Conservation (phyloP, 2,113 vertebrate species). For the Turnix velox region DNA sequence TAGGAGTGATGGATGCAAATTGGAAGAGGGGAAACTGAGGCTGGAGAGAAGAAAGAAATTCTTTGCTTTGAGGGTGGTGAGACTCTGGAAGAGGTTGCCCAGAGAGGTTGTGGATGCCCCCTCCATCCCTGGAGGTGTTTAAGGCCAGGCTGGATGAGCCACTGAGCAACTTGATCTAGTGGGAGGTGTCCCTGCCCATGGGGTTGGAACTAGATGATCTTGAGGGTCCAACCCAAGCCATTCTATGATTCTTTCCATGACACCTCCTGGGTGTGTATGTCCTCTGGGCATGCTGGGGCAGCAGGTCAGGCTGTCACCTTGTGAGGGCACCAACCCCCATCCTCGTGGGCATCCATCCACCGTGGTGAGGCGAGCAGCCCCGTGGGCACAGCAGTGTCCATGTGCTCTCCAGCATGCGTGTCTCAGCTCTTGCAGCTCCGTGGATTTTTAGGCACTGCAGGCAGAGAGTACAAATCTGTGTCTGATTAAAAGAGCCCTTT, state of each 20-base stretch:
- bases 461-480: conserved; percentile 33
- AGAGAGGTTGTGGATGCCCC: too few relatives aligned
- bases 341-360: rapidly evolving
- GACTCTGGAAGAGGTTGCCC: too few relatives aligned
- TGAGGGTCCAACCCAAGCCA: too few relatives aligned
- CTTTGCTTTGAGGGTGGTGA: too few relatives aligned
- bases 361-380: rapidly evolving
- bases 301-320: background rate
- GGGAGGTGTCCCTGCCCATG: too few relatives aligned
- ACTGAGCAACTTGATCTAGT: too few relatives aligned
- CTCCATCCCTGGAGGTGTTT: background rate
- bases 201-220: too few relatives aligned
- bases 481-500: conserved; percentile 39
- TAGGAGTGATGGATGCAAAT: too few relatives aligned
- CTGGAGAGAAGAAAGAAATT: too few relatives aligned
- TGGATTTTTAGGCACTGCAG: background rate
- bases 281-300: rapidly evolving
- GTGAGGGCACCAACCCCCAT: background rate
- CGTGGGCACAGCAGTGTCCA: rapidly evolving
- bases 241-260: too few relatives aligned
- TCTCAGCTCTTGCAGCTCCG: background rate
- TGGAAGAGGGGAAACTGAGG: too few relatives aligned
- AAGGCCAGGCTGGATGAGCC: too few relatives aligned
- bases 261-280: rapidly evolving
- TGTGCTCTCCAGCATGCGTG: background rate